Percentiles rank a stretch among this genome's conserved stretches.
Evolutionary conservation across 2,797 vertebrate genomes (phyloP).

Genomic region (Bucorvus abyssinicus): DNA sequence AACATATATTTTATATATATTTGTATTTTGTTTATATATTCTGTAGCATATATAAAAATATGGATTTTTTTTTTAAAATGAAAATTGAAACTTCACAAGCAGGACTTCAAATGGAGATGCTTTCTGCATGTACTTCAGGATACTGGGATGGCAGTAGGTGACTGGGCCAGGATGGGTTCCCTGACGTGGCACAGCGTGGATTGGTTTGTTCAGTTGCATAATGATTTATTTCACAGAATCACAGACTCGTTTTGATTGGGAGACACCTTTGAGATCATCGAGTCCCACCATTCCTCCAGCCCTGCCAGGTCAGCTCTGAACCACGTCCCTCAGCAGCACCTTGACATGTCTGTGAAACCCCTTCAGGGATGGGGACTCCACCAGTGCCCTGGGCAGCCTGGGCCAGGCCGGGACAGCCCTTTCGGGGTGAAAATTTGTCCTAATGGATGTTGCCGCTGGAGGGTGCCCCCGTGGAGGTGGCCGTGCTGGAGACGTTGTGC

Average conservation of each 20-base stretch:
- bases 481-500: too few species aligned
- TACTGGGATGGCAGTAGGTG: neutral
- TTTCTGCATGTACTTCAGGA: neutral
- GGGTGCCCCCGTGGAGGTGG: too few species aligned
- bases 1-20: neutral
- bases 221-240: neutral
- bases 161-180: neutral
- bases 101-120: neutral
- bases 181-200: neutral
- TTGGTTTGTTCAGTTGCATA: neutral
- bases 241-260: neutral
- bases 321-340: neutral
- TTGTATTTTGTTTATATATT: neutral
- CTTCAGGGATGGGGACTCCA: neutral
- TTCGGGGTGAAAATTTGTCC: neutral
- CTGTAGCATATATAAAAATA: neutral
- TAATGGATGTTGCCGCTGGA: too few species aligned
- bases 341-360: neutral
- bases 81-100: neutral
- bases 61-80: accelerated
- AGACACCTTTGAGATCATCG: neutral
- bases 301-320: neutral
- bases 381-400: neutral
- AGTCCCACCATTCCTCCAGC: neutral
- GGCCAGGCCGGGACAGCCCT: neutral